Conservation (phyloP, 2,888 invertebrate genomes). For the Baccha elongata region DNA sequence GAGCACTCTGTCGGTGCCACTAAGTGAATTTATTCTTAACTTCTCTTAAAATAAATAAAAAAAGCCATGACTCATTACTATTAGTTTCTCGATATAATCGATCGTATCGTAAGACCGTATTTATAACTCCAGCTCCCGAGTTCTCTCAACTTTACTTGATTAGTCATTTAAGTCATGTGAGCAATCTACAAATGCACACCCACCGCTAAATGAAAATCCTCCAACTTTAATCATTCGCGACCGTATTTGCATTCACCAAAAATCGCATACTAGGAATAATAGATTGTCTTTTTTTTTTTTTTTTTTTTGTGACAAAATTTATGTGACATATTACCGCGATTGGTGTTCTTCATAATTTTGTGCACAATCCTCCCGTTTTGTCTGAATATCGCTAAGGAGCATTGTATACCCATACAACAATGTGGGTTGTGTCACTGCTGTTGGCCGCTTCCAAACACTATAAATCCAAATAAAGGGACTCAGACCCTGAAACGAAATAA, state of each 20-base stretch:
- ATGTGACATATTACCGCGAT: constrained; percentile 72
- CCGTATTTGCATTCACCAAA: constrained; percentile 44
- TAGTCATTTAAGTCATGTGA: constrained; percentile 60
- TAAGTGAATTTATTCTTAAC: too few relatives aligned
- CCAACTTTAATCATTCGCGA: constrained; percentile 15
- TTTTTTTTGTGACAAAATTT: constrained; percentile 53
- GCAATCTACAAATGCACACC: constrained; percentile 9
- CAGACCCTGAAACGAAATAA: constrained; percentile 41
- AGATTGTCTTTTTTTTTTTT: too few relatives aligned
- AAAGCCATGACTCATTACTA: too few relatives aligned
- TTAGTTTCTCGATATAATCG: too few relatives aligned
- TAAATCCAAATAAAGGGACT: constrained; percentile 73
- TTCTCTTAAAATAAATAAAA: too few relatives aligned
- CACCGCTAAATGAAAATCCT: constrained; percentile 23
- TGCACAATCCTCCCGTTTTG: constrained; percentile 51
- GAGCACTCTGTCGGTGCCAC: too few relatives aligned
- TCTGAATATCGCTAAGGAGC: constrained; percentile 14
- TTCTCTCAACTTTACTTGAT: constrained; percentile 24
- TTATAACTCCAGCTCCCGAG: constrained; percentile 17
- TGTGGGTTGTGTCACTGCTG: constrained; percentile 51
- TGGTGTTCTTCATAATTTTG: constrained; percentile 72
- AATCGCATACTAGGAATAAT: constrained; percentile 24
- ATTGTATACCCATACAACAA: neutral
- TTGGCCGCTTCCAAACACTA: constrained; percentile 47
- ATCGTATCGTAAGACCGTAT: constrained; percentile 29